Evolutionary conservation across 2,888 invertebrate species (phyloP).

Genomic region (Agonopterix heracliana): DNA sequence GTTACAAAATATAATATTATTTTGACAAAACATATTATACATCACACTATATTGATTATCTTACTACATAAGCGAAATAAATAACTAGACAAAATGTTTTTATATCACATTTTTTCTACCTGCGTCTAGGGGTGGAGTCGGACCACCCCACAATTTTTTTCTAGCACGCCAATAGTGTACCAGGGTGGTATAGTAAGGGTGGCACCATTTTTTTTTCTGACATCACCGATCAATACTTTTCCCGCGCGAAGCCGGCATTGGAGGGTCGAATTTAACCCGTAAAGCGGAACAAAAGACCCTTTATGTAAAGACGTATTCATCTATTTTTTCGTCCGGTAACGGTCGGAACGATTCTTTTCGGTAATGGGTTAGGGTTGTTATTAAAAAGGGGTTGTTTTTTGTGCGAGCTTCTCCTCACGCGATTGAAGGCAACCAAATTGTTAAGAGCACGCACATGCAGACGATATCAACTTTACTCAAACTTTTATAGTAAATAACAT

Average conservation of each 20-base stretch:
- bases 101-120: slow-evolving; percentile 41
- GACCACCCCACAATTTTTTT: slow-evolving; percentile 59
- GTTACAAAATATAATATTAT: no score
- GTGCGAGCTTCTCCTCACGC: slow-evolving; percentile 54
- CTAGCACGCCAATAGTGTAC: slow-evolving; percentile 47
- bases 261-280: slow-evolving; percentile 40
- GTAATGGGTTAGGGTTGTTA: slow-evolving; percentile 60
- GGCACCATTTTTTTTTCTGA: slow-evolving; percentile 56
- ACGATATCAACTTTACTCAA: slow-evolving; percentile 25
- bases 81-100: no score
- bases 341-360: slow-evolving; percentile 65
- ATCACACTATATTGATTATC: no score
- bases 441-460: slow-evolving; percentile 52
- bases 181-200: slow-evolving; percentile 35
- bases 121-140: slow-evolving; percentile 53
- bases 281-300: slow-evolving; percentile 51
- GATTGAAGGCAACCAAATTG: slow-evolving; percentile 52
- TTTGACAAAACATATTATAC: no score
- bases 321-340: slow-evolving; percentile 64
- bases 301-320: slow-evolving; percentile 67
- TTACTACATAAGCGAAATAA: no score
- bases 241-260: slow-evolving; percentile 54
- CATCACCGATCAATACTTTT: slow-evolving; percentile 61
- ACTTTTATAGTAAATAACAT: slow-evolving; percentile 1
- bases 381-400: slow-evolving; percentile 61